Conservation (phyloP, 1,140 invertebrate species). For the Diorhabda carinulata region DNA sequence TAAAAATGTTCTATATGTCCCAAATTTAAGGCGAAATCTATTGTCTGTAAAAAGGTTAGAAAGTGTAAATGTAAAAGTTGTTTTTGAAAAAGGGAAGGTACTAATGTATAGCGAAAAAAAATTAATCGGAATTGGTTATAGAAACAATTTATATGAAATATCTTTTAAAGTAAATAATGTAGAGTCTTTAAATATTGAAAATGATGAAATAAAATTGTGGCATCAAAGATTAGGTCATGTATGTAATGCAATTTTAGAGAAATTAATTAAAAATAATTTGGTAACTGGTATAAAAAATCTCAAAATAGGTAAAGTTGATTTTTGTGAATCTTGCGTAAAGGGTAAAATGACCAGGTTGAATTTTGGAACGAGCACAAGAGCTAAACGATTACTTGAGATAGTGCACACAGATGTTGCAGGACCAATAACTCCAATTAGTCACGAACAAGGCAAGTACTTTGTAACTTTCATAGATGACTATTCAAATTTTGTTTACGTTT, state of each 20-base stretch:
- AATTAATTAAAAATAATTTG: constrained; percentile 15
- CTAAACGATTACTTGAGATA: constrained; percentile 22
- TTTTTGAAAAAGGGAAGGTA: background rate
- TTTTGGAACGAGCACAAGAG: constrained; percentile 30
- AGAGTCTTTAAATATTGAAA: background rate
- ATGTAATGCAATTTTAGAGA: constrained; percentile 14
- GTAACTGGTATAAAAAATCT: constrained; percentile 3
- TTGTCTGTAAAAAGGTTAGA: background rate
- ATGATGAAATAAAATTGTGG: constrained; percentile 10
- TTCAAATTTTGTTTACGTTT: constrained; percentile 22
- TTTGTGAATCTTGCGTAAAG: constrained; percentile 32
- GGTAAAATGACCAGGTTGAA: constrained; percentile 34
- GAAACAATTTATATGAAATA: too few relatives aligned
- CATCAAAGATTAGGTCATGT: constrained; percentile 28
- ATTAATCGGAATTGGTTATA: background rate
- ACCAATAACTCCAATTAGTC: constrained; percentile 34
- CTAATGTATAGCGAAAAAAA: background rate
- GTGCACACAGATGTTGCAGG: background rate
- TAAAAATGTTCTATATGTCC: background rate
- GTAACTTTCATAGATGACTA: constrained; percentile 38
- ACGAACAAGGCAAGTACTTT: constrained; percentile 41
- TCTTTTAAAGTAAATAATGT: background rate
- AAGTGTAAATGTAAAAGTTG: background rate
- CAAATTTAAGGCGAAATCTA: background rate
- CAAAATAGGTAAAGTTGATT: constrained; percentile 17